A percentile compares a stretch with the other conserved stretches of the same genome.
phyloP scores from a whole-genome alignment of 2,888 invertebrate genomes.

The Argynnis bischoffii region DNA sequence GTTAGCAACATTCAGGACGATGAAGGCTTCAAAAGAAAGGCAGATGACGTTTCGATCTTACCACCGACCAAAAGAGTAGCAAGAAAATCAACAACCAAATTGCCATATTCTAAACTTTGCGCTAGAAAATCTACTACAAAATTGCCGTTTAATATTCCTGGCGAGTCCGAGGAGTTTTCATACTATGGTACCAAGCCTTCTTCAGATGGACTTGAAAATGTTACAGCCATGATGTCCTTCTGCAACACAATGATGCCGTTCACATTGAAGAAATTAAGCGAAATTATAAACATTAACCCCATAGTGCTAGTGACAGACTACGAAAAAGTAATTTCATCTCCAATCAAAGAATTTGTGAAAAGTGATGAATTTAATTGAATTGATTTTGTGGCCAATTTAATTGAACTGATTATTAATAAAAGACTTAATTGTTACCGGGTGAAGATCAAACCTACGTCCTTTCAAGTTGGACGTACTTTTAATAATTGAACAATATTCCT shows the following conservation, averaged over 20 bases:
- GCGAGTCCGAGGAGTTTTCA: slow-evolving; percentile 58
- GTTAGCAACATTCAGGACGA: slow-evolving; percentile 36
- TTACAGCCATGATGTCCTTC: slow-evolving; percentile 79
- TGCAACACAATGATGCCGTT: slow-evolving; percentile 72
- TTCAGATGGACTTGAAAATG: slow-evolving; percentile 60
- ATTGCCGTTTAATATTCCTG: slow-evolving; percentile 52
- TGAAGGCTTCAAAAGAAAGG: slow-evolving; percentile 21
- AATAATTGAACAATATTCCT: slow-evolving; percentile 9
- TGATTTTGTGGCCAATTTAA: not conserved
- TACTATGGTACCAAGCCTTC: slow-evolving; percentile 74
- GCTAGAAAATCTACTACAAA: slow-evolving; percentile 67
- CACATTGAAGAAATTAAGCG: slow-evolving; percentile 69
- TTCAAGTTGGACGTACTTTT: not conserved
- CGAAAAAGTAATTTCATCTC: not conserved
- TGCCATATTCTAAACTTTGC: slow-evolving; percentile 45
- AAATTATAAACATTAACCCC: slow-evolving; percentile 32
- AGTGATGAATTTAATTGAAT: not conserved
- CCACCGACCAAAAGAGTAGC: slow-evolving; percentile 48
- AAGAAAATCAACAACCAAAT: slow-evolving; percentile 79
- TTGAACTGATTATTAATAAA: not conserved
- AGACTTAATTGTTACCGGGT: not conserved
- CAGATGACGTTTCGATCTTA: not conserved
- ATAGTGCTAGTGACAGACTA: slow-evolving; percentile 16
- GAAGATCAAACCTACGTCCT: not conserved
- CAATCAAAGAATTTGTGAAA: not conserved